Conservation (phyloP, 1,140 invertebrate species). For the Radopholus similis region DNA sequence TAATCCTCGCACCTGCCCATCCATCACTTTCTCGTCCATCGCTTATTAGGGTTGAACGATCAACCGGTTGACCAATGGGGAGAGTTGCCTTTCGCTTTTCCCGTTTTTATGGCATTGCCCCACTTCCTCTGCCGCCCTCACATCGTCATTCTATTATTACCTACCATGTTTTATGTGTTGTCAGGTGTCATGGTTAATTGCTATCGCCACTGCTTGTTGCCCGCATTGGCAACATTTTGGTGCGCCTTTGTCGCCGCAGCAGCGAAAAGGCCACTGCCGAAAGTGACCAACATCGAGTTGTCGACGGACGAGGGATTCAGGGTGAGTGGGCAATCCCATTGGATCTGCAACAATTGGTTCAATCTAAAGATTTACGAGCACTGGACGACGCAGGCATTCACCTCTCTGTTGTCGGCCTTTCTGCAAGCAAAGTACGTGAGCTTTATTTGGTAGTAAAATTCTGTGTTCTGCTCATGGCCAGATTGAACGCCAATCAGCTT, state of each 20-base stretch:
- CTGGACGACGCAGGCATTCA: constrained; percentile 14
- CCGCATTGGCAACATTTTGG: too few relatives aligned
- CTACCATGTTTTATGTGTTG: too few relatives aligned
- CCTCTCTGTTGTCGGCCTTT: constrained; percentile 12
- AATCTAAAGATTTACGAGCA: constrained; percentile 10
- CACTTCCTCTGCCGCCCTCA: too few relatives aligned
- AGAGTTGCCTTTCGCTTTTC: too few relatives aligned
- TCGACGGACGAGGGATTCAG: constrained; percentile 5
- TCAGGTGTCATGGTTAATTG: too few relatives aligned
- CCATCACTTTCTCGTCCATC: too few relatives aligned
- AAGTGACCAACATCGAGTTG: constrained; percentile 12
- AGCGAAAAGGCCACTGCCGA: background rate
- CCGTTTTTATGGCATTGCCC: too few relatives aligned
- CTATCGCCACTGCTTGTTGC: too few relatives aligned
- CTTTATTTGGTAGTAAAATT: background rate
- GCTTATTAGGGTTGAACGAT: too few relatives aligned
- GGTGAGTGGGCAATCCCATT: background rate
- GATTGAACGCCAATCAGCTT: background rate
- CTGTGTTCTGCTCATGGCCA: background rate
- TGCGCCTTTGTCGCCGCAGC: background rate
- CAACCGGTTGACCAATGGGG: too few relatives aligned
- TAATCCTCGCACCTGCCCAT: too few relatives aligned
- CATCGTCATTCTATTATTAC: too few relatives aligned
- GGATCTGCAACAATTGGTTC: background rate
- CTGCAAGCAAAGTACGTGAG: constrained; percentile 3